Evolutionary conservation across 2,113 vertebrate species (phyloP), one percentile per base, ranked within the genome.

Genomic region (Brachyhypopomus gauderio): DNA sequence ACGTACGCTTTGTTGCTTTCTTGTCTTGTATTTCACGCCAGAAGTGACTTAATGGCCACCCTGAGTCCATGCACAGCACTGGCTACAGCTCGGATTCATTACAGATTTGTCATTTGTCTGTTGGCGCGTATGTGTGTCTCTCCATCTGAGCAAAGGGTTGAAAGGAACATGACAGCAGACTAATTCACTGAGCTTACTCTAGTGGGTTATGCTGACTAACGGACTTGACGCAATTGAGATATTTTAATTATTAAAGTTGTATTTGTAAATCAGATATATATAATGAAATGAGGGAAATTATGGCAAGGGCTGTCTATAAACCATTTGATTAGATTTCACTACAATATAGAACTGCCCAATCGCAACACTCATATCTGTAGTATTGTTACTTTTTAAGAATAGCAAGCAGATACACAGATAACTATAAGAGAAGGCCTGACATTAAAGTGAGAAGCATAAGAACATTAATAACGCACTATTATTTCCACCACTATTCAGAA

Each of bases 401-500:
- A 56, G 12, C 62, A 56, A 22, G 23, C 27, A 58, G 20, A 55
- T 30, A 56, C 17, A 36, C 27, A 58, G 20, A 55, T 30, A 45
- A 60, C 41, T 72, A 60, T 72, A 74, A 66, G 20, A 80, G 36
- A 70, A 20, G 19, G 7, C 3, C 19, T 25, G 17, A 38, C 20
- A n/a, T 41, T 22, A 67, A 16, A 41, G 34, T 4, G 8, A 70
- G 17, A 41, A 22, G 48, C 25, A 73, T 30, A 64, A n/a, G 41
- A 72, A 8, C 71, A 14, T 27, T 34, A 30, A 30, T 30, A 30
- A 30, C 30, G 3, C 45, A 14, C 12, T 3, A 12, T 14, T 45
- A 81, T 59, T 55, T 75, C 48, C 72, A 75, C 45, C 60, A 67
- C 30, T 41, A 36, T 70, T 3, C 45, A 70, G 41, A 69, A 70